Evolutionary conservation across 2,113 vertebrate species (phyloP).

Genomic region (Lophius piscatorius): DNA sequence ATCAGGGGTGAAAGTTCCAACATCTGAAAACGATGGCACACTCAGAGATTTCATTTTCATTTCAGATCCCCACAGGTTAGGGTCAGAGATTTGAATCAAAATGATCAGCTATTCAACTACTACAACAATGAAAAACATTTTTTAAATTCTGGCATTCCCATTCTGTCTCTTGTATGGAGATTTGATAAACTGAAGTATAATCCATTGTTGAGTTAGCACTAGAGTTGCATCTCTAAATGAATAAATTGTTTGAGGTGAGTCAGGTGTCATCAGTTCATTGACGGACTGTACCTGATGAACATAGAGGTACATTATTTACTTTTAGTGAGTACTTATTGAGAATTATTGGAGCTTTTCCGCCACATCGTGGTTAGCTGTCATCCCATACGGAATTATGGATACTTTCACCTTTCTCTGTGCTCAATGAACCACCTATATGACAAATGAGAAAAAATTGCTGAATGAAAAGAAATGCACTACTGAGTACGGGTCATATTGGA

Average conservation of each 20-base stretch:
- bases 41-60: conserved; percentile 17
- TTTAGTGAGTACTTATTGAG: too few relatives aligned
- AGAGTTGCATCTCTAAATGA: too few relatives aligned
- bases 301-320: too few relatives aligned
- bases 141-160: neutral
- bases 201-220: too few relatives aligned
- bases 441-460: too few relatives aligned
- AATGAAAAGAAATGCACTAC: too few relatives aligned
- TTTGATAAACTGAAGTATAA: neutral
- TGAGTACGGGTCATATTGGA: too few relatives aligned
- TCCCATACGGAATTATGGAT: too few relatives aligned
- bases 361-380: too few relatives aligned
- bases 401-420: too few relatives aligned
- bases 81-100: neutral
- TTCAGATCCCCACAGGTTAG: conserved; percentile 6
- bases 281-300: neutral
- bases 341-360: too few relatives aligned
- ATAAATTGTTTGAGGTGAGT: neutral
- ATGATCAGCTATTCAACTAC: conserved; percentile 22
- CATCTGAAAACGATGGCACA: conserved; percentile 41
- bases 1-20: conserved; percentile 17
- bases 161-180: neutral
- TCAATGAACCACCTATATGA: too few relatives aligned
- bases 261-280: neutral
- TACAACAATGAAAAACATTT: neutral